Evolutionary conservation across 2,888 invertebrate species (phyloP), one percentile per base, ranked within the genome.

Genomic region (Galeruca laticollis): DNA sequence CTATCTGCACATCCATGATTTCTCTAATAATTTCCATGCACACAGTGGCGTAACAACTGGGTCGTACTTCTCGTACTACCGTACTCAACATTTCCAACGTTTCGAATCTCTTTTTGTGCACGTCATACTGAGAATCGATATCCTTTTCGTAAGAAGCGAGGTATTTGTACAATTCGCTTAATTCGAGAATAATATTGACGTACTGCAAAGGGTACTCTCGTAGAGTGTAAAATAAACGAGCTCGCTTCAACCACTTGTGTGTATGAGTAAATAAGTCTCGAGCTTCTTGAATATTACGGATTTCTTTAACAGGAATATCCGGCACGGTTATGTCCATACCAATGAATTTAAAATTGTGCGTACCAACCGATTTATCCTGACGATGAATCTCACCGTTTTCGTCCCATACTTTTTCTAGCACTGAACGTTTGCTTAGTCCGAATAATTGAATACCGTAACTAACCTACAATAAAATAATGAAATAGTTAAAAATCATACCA

Each of bases 71-170:
- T 79, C 88, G 88, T 49, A 90, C 80, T 72, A 90, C 81, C 0
- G 87, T 86, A 77, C 88, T 88, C 0, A 90, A 81, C 0, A 88
- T 87, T 79, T 90, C 90, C 20, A 90, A 80, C 20, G 89, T 87
- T 61, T 90, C 89, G 1, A 88, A 88, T 20, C 90, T 84, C 56
- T 89, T 85, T 80, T 88, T 89, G 76, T 90, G 90, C 21, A 90
- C 87, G 70, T 84, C 87, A 78, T 90, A 90, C 85, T 86, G 85
- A 21, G 82, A 78, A 71, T 92, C 92, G 51, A 91, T 86, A 79
- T 91, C 90, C 47, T 88, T 86, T 82, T 94, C 94, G 84, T 92
- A 94, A 82, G 92, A 92, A 0, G 92, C 89, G 62, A 94, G 85
- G 78, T 89, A 88, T 76, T 90, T 89, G 80, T 90, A 92, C 13